Percentiles rank a stretch among this genome's conserved stretches.
phyloP scores from a whole-genome alignment of 2,888 invertebrate species.

The Fabriciana adippe region DNA sequence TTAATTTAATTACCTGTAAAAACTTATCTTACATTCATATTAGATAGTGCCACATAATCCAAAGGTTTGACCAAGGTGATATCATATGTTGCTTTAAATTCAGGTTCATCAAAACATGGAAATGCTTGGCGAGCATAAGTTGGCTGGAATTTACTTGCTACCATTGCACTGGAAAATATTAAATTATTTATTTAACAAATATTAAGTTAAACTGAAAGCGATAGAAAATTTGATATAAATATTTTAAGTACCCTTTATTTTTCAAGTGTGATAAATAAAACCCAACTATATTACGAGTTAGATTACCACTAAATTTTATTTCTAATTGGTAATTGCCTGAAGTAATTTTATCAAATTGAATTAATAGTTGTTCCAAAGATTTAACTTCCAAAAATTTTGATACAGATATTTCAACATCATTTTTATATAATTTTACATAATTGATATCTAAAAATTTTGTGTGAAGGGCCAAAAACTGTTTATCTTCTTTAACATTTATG shows the following conservation, averaged over 20 bases:
- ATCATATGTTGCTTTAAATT: slow-evolving; percentile 92
- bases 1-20: slow-evolving; percentile 35
- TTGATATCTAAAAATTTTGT: slow-evolving; percentile 81
- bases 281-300: slow-evolving; percentile 86
- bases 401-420: slow-evolving; percentile 51
- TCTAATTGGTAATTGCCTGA: slow-evolving; percentile 76
- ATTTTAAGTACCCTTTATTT: slow-evolving; percentile 65
- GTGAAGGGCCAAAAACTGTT: slow-evolving; percentile 80
- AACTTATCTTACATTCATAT: slow-evolving; percentile 88
- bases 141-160: slow-evolving; percentile 96
- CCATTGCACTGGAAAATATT: slow-evolving; percentile 85
- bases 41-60: slow-evolving; percentile 90
- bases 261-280: slow-evolving; percentile 87
- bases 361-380: slow-evolving; percentile 62
- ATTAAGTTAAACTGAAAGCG: background rate
- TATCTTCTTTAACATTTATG: slow-evolving; percentile 61
- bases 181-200: background rate
- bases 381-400: slow-evolving; percentile 58
- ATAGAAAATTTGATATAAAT: background rate
- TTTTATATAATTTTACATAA: slow-evolving; percentile 58
- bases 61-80: slow-evolving; percentile 89
- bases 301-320: slow-evolving; percentile 84
- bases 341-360: slow-evolving; percentile 55
- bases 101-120: slow-evolving; percentile 97
- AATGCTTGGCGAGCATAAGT: slow-evolving; percentile 96